Percentiles rank a stretch among this genome's conserved stretches.
phyloP scores from a whole-genome alignment of 2,888 invertebrate genomes.

The Limnephilus lunatus region DNA sequence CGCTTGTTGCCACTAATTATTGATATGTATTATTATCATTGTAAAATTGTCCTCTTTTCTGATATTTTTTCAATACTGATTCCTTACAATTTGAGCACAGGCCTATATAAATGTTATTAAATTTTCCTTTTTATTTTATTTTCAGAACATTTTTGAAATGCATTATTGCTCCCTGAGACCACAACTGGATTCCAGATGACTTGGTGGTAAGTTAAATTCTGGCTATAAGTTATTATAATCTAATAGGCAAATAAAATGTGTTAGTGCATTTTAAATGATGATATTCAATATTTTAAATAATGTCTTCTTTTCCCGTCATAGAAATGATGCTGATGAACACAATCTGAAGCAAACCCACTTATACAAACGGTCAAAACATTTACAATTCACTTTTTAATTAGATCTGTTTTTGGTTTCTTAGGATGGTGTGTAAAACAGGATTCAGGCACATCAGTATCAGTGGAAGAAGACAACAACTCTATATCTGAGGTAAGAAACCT shows the following conservation, averaged over 20 bases:
- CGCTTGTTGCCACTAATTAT: no score
- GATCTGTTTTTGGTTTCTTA: background rate
- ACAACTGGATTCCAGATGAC: background rate
- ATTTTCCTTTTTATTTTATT: background rate
- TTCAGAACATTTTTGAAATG: constrained; percentile 25
- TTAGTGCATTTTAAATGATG: constrained; percentile 56
- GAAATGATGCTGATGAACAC: constrained; percentile 70
- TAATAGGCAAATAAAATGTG: constrained; percentile 60
- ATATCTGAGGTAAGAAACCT: background rate
- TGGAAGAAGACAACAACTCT: background rate
- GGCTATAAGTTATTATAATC: background rate
- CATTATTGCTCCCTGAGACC: background rate
- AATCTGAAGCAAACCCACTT: background rate
- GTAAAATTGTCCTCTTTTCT: no score
- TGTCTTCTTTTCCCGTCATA: constrained; percentile 78
- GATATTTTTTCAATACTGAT: background rate
- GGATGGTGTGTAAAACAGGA: background rate
- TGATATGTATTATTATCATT: no score
- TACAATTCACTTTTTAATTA: background rate
- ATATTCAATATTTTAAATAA: constrained; percentile 66
- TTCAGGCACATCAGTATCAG: background rate
- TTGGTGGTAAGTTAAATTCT: background rate
- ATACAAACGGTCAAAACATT: background rate
- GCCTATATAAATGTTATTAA: background rate
- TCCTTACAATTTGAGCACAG: background rate